These are phyloP conservation scores for Eupithecia exiguata DNA, from an alignment of 2,888 invertebrate species.

Conservation along the genomic window DNA sequence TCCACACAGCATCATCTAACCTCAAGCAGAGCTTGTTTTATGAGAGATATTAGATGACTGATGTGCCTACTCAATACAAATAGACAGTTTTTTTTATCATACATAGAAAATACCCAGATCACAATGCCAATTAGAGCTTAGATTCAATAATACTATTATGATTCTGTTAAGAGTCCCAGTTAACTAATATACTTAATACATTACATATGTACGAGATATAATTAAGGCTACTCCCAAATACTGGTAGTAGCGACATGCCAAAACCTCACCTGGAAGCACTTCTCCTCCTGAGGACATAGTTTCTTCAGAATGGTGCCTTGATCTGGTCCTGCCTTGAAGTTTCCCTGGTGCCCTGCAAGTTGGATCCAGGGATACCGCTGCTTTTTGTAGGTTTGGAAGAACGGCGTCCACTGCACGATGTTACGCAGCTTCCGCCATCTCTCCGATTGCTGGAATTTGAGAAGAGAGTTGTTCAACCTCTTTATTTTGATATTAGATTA, in stretches of 20 bases:
- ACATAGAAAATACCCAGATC: too few relatives aligned
- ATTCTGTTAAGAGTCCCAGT: too few relatives aligned
- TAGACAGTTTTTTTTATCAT: too few relatives aligned
- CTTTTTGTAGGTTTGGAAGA: slow-evolving; percentile 98
- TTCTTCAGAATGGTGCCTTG: slow-evolving; percentile 98
- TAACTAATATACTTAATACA: not conserved
- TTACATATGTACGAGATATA: not conserved
- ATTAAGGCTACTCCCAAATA: not conserved
- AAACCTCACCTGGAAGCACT: slow-evolving; percentile 88
- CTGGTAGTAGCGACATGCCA: not conserved
- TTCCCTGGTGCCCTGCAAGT: slow-evolving; percentile 97
- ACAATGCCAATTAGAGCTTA: too few relatives aligned
- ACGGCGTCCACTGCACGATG: slow-evolving; percentile 98
- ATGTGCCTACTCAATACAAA: too few relatives aligned
- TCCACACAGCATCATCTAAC: not conserved
- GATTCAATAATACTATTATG: too few relatives aligned
- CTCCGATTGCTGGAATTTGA: slow-evolving; percentile 90
- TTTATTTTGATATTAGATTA: not conserved
- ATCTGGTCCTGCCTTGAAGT: slow-evolving; percentile 96
- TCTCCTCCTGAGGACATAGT: slow-evolving; percentile 94
- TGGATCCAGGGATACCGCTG: slow-evolving; percentile 98
- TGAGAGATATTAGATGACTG: too few relatives aligned
- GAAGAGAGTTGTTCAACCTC: slow-evolving; percentile 34
- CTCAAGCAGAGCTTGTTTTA: not conserved
- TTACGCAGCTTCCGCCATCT: slow-evolving; percentile 96